Base-by-base conservation (phyloP, 2,113 vertebrate genomes). In the Oenanthe melanoleuca region DNA sequence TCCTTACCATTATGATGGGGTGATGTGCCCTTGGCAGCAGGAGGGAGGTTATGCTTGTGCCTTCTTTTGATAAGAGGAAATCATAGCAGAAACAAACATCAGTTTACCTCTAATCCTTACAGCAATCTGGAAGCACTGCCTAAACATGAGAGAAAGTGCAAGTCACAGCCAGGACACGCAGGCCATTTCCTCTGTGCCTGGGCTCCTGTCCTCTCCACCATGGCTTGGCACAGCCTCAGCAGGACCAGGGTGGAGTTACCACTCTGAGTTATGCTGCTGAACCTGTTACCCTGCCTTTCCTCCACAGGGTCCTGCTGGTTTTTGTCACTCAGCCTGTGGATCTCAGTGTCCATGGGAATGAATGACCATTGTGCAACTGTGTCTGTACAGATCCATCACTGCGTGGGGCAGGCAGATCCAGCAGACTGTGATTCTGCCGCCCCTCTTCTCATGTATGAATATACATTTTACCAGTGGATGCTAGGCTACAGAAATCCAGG, bases 151-250 rank as follows among this genome's bases (percentile, higher is more conserved):
- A 57, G 29, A 42, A 78, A 28, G n/a, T 14, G n/a, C 6, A 45
- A 47, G 25, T 25, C 63, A 44, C 11, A 9, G 12, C 12, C 49
- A n/a, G 34, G 60, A 40, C n/a, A n/a, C 2, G 1, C 38, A 59
- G 50, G 33, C 14, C 20, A 16, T 60, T 44, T 12, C 6, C 33
- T 66, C 28, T 8, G 25, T 33, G 71, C 45, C 50, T 42, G 2
- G 19, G 8, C 10, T 71, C 34, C 47, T 45, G 5, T 21, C 22
- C n/a, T 49, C 12, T 53, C 16, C 70, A 26, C 34, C 34, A 12
- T 6, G 1, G 0, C 8, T 37, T 12, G 6, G 18, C 59, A 24
- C 22, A 6, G 33, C 2, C 18, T 28, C 33, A 20, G n/a, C 50
- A 57, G 29, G 19, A 9, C 29, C 1, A 2, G 18, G 37, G 5